Conservation (phyloP, 2,113 vertebrate genomes). For the Scomber colias region DNA sequence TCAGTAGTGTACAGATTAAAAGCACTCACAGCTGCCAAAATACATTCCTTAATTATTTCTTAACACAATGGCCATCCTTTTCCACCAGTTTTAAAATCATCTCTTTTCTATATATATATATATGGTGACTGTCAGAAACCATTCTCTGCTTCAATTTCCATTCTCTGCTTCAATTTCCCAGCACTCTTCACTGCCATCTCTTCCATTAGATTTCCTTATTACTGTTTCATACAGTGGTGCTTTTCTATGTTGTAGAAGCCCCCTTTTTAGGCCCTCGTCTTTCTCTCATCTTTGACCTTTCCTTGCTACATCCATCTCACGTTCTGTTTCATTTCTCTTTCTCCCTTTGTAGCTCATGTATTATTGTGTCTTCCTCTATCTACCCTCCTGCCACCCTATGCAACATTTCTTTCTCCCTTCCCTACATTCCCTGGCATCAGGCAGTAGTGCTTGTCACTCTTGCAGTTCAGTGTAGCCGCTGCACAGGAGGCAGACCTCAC, state of each 20-base stretch:
- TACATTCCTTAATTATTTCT: slow-evolving; percentile 26
- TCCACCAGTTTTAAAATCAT: neutral
- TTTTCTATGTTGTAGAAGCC: slow-evolving; percentile 45
- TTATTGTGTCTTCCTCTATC: slow-evolving; percentile 23
- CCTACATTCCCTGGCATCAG: slow-evolving; percentile 56
- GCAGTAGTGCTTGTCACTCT: slow-evolving; percentile 63
- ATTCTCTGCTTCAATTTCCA: slow-evolving; percentile 3
- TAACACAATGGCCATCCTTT: slow-evolving; percentile 3
- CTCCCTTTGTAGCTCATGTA: slow-evolving; percentile 9
- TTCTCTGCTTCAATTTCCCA: slow-evolving; percentile 10
- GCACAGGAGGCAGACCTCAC: slow-evolving; percentile 62
- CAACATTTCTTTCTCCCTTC: slow-evolving; percentile 43
- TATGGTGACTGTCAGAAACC: slow-evolving; percentile 13
- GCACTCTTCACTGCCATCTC: slow-evolving; percentile 28
- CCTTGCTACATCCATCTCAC: slow-evolving; percentile 50
- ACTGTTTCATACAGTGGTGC: slow-evolving; percentile 43
- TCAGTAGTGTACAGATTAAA: slow-evolving; percentile 11
- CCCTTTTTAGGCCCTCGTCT: slow-evolving; percentile 10
- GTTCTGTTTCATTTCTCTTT: slow-evolving; percentile 16
- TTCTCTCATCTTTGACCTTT: slow-evolving; percentile 63
- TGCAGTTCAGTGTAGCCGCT: slow-evolving; percentile 35
- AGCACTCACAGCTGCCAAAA: slow-evolving; percentile 23
- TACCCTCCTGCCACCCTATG: slow-evolving; percentile 38
- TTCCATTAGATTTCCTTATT: slow-evolving; percentile 53
- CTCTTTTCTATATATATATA: neutral